Evolutionary conservation across 2,797 vertebrate genomes (phyloP).

Genomic region (Cryptoprocta ferox): DNA sequence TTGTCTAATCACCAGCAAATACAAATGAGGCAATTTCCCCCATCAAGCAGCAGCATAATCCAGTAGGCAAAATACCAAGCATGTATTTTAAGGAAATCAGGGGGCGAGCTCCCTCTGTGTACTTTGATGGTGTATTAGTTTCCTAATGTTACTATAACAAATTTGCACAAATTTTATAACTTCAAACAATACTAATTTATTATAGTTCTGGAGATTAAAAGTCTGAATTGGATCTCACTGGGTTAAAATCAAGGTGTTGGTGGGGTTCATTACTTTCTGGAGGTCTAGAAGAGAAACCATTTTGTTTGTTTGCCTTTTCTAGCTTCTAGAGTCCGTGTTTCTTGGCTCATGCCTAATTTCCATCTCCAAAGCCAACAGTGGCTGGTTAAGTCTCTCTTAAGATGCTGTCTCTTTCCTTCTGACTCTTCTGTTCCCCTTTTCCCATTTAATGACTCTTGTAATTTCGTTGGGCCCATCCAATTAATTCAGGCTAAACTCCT

Average conservation of each 20-base stretch:
- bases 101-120: neutral
- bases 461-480: neutral
- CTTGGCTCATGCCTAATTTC: neutral
- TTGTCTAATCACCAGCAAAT: neutral
- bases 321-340: neutral
- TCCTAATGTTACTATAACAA: neutral
- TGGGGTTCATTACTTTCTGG: neutral
- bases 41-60: slow-evolving; percentile 4
- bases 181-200: neutral
- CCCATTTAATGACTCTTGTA: neutral
- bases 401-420: neutral
- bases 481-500: neutral
- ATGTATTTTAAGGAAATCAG: slow-evolving; percentile 43
- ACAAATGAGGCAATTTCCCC: neutral
- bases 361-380: neutral
- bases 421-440: neutral
- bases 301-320: neutral
- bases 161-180: neutral
- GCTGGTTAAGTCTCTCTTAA: neutral
- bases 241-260: neutral
- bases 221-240: neutral
- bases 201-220: neutral
- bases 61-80: neutral
- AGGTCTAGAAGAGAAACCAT: neutral
- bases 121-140: neutral